phyloP scores from a whole-genome alignment of 2,888 invertebrate genomes.

The Schrankia costaestrigalis region DNA sequence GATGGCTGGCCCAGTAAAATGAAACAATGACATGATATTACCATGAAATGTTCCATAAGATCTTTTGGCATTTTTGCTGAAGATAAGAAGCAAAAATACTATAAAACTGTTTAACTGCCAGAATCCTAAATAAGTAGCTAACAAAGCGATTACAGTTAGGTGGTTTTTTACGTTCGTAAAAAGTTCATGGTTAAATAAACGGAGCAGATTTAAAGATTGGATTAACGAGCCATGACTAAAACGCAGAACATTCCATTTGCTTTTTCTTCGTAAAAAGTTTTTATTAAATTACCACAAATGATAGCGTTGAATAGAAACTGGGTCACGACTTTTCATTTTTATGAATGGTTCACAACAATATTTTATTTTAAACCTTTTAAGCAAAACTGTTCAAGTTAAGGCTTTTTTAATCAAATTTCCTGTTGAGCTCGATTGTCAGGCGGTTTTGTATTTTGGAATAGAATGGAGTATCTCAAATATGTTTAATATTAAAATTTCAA shows the following conservation, averaged over 20 bases:
- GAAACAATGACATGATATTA: no score
- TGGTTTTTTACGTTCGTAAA: no score
- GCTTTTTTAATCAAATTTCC: neutral
- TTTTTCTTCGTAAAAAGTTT: slow-evolving; percentile 22
- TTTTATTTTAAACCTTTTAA: slow-evolving; percentile 28
- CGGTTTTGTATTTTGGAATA: no score
- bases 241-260: slow-evolving; percentile 19
- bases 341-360: slow-evolving; percentile 22
- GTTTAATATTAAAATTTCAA: no score
- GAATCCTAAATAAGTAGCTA: no score
- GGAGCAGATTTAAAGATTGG: slow-evolving; percentile 10
- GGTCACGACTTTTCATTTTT: slow-evolving; percentile 21
- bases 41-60: no score
- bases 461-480: no score
- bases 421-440: neutral
- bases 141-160: no score
- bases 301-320: slow-evolving; percentile 28
- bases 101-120: no score
- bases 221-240: slow-evolving; percentile 10
- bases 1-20: no score
- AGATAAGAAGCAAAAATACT: no score
- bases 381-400: slow-evolving; percentile 11
- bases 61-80: no score
- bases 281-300: slow-evolving; percentile 27
- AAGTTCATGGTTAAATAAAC: neutral